Evolutionary conservation across 2,797 vertebrate species (phyloP), one percentile per base, ranked within the genome.

Genomic region (Urocyon cinereoargenteus): DNA sequence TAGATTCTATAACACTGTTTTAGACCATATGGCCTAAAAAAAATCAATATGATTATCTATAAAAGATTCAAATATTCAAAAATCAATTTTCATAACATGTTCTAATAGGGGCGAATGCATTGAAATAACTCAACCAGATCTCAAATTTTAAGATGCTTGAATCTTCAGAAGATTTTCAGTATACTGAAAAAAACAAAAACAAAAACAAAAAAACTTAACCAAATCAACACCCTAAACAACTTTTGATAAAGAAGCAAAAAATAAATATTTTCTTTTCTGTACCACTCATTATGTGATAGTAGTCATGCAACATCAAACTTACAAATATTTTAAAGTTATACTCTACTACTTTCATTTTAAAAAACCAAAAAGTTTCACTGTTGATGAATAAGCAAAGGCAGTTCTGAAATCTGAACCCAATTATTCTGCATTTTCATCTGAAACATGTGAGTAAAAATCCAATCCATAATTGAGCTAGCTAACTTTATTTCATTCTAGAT

Each of bases 1-100:
- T 92, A 94, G 45, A 90, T 91, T 91, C n/a, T 91, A 93, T 97
- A 98, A 97, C 53, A 97, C 61, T 66, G 75, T 6, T 96, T 64
- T 92, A 53, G 1, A 9, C 66, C 92, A 94, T 34, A 94, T 72
- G 49, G 55, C 18, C 72, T 64, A 83, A 96, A 96, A 96, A 97
- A 78, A 97, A 88, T 87, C 92, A 95, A 94, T 61, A 59, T 82
- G 79, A 83, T 55, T 93, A 73, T 68, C 10, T 97, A 91, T 45
- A 98, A 97, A 0, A 0, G 79, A 77, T 97, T 34, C 31, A 89
- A 93, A 66, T 86, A 93, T 68, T 97, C 86, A 93, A 22, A 96
- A 59, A 13, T 10, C 89, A 95, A 72, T 91, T 53, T 57, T 96
- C 97, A 96, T 28, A 96, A 84, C 2, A 62, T 62, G 64, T 94